Conservation (phyloP, 2,888 invertebrate species). For the Hetaerina titia region DNA sequence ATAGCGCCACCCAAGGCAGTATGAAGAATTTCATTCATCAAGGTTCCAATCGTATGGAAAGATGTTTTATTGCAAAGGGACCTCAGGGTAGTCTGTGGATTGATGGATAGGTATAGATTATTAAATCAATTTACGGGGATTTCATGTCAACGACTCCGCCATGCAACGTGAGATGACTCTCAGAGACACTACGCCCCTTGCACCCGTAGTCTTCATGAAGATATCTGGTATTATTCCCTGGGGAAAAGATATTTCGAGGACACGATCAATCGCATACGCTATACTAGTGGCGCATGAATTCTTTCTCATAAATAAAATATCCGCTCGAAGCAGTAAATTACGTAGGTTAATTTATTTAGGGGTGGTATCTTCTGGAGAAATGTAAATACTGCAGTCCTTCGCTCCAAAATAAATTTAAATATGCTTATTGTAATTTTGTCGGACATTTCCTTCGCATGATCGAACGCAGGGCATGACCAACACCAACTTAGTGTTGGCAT, state of each 20-base stretch:
- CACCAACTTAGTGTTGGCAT: background rate
- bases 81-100: no score
- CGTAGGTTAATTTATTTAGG: constrained; percentile 37
- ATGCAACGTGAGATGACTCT: no score
- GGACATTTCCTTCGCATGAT: constrained; percentile 13
- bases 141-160: no score
- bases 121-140: no score
- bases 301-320: constrained; percentile 35
- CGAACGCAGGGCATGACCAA: background rate
- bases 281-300: background rate
- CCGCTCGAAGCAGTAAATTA: constrained; percentile 9
- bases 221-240: no score
- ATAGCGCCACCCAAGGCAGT: no score
- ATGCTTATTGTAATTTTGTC: constrained; percentile 21
- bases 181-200: no score
- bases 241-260: background rate
- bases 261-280: background rate
- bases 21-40: no score
- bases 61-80: no score
- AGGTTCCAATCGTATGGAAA: no score
- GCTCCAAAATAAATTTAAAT: constrained; percentile 28
- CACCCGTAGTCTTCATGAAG: no score
- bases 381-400: constrained; percentile 31
- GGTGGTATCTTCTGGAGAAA: background rate
- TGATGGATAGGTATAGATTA: no score